These are phyloP conservation scores for Bradypus variegatus DNA, from an alignment of 2,797 vertebrate species.

Conservation along the genomic window DNA sequence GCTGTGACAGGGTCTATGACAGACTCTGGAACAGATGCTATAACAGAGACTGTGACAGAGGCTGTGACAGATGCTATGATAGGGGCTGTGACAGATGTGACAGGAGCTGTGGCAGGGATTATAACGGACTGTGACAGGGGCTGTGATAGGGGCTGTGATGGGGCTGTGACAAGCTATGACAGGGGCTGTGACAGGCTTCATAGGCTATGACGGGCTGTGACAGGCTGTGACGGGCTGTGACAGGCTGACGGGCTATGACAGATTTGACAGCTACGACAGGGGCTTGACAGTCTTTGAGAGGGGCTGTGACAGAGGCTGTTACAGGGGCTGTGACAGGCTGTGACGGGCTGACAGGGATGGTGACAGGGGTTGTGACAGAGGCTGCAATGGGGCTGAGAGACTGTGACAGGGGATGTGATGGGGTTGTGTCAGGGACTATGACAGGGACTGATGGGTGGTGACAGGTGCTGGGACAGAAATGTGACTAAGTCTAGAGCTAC, in stretches of 20 bases:
- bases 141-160: background rate
- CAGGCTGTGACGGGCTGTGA: background rate
- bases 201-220: background rate
- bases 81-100: background rate
- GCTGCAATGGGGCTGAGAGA: background rate
- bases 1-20: background rate
- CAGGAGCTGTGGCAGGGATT: background rate
- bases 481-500: slow-evolving; percentile 44
- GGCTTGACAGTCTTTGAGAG: background rate
- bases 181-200: background rate
- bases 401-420: background rate
- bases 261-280: accelerated
- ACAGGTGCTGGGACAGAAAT: background rate
- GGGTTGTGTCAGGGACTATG: background rate
- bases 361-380: background rate
- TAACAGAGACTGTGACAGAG: background rate
- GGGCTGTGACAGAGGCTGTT: background rate
- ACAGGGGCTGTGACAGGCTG: background rate
- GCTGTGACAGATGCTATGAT: background rate
- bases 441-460: no score
- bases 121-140: background rate
- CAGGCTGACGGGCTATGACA: background rate
- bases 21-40: background rate
- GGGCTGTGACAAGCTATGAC: background rate
- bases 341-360: background rate